Percentiles rank a stretch among this genome's conserved stretches.
phyloP scores from a whole-genome alignment of 2,888 invertebrate species.

The Papilio demoleus region DNA sequence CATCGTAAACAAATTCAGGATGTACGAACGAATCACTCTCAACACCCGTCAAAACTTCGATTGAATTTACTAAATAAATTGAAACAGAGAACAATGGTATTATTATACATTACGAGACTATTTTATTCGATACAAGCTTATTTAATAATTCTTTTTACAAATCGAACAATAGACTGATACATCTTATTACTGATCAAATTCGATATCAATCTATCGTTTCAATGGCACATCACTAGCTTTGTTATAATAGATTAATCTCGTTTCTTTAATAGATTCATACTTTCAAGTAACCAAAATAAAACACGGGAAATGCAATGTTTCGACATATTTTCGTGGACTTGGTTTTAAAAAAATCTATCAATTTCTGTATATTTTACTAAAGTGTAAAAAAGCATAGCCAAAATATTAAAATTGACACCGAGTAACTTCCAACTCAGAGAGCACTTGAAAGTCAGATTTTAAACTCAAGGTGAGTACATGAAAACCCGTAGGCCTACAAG shows the following conservation, averaged over 20 bases:
- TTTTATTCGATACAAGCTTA: conserved; percentile 53
- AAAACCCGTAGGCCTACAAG: conserved; percentile 15
- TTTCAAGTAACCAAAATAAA: conserved; percentile 3
- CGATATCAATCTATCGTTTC: conserved; percentile 58
- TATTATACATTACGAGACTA: conserved; percentile 63
- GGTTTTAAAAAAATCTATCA: no score
- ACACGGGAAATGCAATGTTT: neutral
- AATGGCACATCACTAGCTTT: conserved; percentile 36
- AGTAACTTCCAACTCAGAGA: no score
- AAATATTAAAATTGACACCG: no score
- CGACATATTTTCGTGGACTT: neutral
- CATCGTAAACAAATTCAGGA: conserved; percentile 58
- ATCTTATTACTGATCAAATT: conserved; percentile 51
- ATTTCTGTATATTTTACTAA: no score
- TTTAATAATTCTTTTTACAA: conserved; percentile 56
- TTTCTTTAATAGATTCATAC: conserved; percentile 31
- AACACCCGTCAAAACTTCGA: conserved; percentile 46
- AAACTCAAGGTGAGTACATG: neutral
- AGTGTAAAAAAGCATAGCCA: no score
- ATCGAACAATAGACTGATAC: conserved; percentile 55
- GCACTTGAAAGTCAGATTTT: neutral
- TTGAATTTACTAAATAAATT: conserved; percentile 65
- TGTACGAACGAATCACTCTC: conserved; percentile 48
- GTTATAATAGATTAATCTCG: conserved; percentile 33
- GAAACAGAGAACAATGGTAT: conserved; percentile 73